Conservation (phyloP, 2,888 invertebrate species). For the Dolichomitus sp. region DNA sequence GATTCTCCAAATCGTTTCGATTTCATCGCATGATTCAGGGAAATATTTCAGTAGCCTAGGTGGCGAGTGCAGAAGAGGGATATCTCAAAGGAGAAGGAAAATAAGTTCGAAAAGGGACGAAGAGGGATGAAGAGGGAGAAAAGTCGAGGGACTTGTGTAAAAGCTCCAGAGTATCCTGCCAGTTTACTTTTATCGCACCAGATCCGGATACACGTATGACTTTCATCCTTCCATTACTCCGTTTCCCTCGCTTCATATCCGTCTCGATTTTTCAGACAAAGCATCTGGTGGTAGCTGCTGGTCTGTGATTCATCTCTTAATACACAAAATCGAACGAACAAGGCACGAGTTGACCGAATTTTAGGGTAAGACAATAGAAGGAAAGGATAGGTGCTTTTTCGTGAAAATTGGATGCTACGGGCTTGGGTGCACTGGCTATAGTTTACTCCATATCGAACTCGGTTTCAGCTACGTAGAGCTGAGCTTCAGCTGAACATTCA, state of each 20-base stretch:
- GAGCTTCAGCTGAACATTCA: constrained; percentile 55
- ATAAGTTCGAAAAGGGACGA: neutral
- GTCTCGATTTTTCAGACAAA: constrained; percentile 33
- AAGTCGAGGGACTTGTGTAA: constrained; percentile 35
- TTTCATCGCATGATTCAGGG: constrained; percentile 55
- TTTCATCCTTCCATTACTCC: constrained; percentile 62
- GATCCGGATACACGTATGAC: constrained; percentile 59
- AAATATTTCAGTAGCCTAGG: constrained; percentile 43
- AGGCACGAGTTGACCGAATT: constrained; percentile 20
- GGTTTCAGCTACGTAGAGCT: constrained; percentile 26
- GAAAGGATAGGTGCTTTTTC: constrained; percentile 58
- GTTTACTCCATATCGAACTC: neutral
- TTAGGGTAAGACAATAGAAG: constrained; percentile 14
- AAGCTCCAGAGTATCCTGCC: constrained; percentile 40
- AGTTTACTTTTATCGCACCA: constrained; percentile 61
- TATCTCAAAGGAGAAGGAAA: constrained; percentile 40
- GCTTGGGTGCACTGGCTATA: constrained; percentile 12
- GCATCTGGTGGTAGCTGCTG: neutral
- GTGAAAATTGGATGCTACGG: constrained; percentile 68
- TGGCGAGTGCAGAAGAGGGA: constrained; percentile 1
- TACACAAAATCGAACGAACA: constrained; percentile 17
- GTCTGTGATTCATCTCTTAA: constrained; percentile 29
- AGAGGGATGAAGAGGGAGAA: constrained; percentile 26
- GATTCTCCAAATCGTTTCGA: constrained; percentile 47
- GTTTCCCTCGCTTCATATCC: constrained; percentile 15